phyloP scores from a whole-genome alignment of 1,140 invertebrate species.

The Ceratina calcarata region DNA sequence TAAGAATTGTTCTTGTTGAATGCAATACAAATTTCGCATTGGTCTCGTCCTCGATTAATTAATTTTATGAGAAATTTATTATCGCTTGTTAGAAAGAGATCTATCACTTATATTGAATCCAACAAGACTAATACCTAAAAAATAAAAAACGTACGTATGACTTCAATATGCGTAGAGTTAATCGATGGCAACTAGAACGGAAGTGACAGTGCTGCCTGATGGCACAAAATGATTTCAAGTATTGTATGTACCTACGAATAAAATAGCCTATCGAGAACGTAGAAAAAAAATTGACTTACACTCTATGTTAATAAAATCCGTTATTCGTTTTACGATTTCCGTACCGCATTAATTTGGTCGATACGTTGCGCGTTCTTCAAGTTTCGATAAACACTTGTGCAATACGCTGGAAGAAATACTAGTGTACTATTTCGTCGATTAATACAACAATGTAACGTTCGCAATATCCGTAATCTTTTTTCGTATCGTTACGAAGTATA shows the following conservation, averaged over 20 bases:
- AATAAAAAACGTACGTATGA: neutral
- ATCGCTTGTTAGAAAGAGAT: neutral
- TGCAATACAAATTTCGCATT: conserved; percentile 8
- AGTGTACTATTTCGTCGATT: conserved; percentile 17
- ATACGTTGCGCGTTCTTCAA: conserved; percentile 8
- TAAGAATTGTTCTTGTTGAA: conserved; percentile 21
- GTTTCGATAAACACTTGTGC: conserved; percentile 26
- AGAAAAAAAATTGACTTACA: conserved; percentile 48
- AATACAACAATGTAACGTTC: conserved; percentile 15
- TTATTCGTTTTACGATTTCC: conserved; percentile 21
- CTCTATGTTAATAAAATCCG: conserved; percentile 42
- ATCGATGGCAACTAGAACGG: conserved; percentile 39
- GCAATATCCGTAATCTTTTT: conserved; percentile 8
- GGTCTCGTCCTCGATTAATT: neutral
- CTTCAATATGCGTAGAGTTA: conserved; percentile 1
- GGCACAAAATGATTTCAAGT: conserved; percentile 42
- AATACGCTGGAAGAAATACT: conserved; percentile 26
- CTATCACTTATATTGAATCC: conserved; percentile 18
- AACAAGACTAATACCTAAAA: conserved; percentile 17
- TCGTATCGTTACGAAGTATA: neutral
- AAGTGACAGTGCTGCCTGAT: conserved; percentile 25
- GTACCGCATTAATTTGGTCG: conserved; percentile 19
- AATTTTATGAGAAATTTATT: neutral
- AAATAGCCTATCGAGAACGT: conserved; percentile 38
- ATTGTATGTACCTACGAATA: conserved; percentile 23